phyloP scores from a whole-genome alignment of 1,140 invertebrate species.

The Orussus abietinus region DNA sequence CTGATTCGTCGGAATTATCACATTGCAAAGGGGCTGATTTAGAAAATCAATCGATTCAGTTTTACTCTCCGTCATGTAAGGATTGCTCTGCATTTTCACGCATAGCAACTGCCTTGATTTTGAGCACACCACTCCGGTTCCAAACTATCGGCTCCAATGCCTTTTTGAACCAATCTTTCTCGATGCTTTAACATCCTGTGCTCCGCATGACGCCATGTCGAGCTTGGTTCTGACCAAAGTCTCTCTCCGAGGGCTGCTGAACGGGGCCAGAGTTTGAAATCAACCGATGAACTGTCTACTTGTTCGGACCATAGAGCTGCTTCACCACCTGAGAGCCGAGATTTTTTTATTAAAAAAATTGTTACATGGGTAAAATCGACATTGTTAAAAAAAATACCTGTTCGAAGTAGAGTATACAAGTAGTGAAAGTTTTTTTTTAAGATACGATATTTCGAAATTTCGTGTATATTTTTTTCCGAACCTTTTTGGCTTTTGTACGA shows the following conservation, averaged over 20 bases:
- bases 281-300: conserved; percentile 62
- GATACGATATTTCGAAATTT: neutral
- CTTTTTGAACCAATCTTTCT: conserved; percentile 64
- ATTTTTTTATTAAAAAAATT: conserved; percentile 19
- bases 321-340: conserved; percentile 66
- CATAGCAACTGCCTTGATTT: conserved; percentile 66
- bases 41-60: too few species aligned
- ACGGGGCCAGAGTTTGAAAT: conserved; percentile 73
- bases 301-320: conserved; percentile 81
- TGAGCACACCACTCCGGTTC: conserved; percentile 80
- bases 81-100: too few species aligned
- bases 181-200: conserved; percentile 66
- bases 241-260: conserved; percentile 76
- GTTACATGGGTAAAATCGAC: conserved; percentile 6
- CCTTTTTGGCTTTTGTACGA: conserved; percentile 2
- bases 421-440: conserved; percentile 4
- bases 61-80: too few species aligned
- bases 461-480: conserved; percentile 1
- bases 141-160: conserved; percentile 65
- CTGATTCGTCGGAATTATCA: too few species aligned
- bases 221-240: conserved; percentile 68
- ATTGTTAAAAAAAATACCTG: conserved; percentile 6
- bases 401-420: conserved; percentile 8
- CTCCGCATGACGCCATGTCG: conserved; percentile 62
- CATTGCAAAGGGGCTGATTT: too few species aligned